phyloP scores from a whole-genome alignment of 1,140 invertebrate genomes.

The Sycophila sp. region DNA sequence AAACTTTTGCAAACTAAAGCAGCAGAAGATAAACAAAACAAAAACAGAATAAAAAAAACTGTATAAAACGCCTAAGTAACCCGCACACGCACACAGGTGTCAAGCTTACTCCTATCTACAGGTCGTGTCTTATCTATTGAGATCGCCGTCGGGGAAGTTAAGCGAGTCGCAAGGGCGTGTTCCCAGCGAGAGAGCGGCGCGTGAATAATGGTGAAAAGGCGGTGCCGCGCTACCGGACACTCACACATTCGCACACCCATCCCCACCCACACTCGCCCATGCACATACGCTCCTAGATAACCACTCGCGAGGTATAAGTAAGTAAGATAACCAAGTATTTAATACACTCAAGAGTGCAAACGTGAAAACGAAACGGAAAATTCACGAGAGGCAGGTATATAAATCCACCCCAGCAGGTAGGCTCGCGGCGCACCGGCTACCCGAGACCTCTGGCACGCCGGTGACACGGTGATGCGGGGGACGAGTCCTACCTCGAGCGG shows the following conservation, averaged over 20 bases:
- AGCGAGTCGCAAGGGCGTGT: constrained; percentile 19
- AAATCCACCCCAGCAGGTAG: too few species aligned
- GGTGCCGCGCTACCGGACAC: constrained; percentile 46
- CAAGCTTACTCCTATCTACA: neutral
- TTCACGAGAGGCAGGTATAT: too few species aligned
- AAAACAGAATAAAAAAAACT: neutral
- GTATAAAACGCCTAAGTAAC: too few species aligned
- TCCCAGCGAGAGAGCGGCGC: neutral
- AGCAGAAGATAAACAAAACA: neutral
- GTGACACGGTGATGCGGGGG: neutral
- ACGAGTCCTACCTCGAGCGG: neutral
- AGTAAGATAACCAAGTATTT: neutral
- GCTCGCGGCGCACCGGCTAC: too few species aligned
- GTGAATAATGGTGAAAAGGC: constrained; percentile 48
- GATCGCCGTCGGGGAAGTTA: neutral
- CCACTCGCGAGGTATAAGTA: neutral
- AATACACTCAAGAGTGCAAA: neutral
- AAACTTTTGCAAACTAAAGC: too few species aligned
- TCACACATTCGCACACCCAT: neutral
- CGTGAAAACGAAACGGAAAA: neutral
- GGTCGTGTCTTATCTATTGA: neutral
- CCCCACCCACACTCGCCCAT: neutral
- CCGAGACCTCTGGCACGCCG: neutral
- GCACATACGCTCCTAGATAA: neutral
- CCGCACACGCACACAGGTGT: neutral